Evolutionary conservation across 2,888 invertebrate genomes (phyloP).

Genomic region (Drosophila multiciliata): DNA sequence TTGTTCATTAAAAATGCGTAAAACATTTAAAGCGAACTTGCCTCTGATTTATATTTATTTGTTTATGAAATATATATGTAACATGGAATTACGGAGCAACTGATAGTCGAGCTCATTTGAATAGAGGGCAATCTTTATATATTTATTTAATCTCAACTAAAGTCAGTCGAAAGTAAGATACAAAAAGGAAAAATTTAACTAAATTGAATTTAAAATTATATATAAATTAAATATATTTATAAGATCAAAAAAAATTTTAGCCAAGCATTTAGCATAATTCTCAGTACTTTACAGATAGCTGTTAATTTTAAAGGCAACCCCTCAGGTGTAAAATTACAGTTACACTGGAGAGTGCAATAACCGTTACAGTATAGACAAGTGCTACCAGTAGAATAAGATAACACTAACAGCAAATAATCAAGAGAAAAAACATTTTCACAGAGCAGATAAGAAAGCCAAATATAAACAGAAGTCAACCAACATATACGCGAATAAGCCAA

Average conservation of each 20-base stretch:
- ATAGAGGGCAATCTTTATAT: background rate
- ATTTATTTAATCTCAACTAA: background rate
- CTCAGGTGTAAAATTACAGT: background rate
- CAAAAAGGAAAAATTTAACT: background rate
- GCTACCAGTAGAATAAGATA: background rate
- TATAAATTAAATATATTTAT: background rate
- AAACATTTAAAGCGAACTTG: background rate
- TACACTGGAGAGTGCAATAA: conserved; percentile 14
- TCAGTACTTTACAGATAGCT: background rate
- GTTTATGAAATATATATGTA: background rate
- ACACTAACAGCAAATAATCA: conserved; percentile 10
- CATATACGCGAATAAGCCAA: background rate
- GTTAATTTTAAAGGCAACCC: background rate
- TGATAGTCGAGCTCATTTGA: background rate
- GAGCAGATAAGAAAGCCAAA: conserved; percentile 21
- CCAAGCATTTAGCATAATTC: background rate
- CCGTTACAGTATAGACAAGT: conserved; percentile 6
- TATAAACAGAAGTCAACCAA: background rate
- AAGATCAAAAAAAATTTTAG: background rate
- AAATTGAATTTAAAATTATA: background rate
- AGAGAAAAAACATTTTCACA: background rate
- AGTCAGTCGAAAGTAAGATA: too few relatives aligned
- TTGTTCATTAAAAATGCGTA: background rate
- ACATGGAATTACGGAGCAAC: background rate
- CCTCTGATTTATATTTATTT: background rate